phyloP scores from a whole-genome alignment of 2,888 invertebrate genomes.

The Cephus pulcher region DNA sequence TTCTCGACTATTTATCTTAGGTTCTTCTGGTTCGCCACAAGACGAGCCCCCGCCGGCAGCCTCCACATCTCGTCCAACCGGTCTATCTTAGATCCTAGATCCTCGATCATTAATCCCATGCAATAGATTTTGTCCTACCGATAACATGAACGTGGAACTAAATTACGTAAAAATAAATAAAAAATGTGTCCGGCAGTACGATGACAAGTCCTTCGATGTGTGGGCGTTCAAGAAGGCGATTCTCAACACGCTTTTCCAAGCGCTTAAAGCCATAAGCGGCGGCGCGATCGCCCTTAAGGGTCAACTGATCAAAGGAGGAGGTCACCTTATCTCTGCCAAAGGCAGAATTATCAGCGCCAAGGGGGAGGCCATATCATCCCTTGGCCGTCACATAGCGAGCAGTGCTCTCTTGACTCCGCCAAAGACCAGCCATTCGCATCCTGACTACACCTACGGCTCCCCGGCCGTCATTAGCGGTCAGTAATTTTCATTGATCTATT shows the following conservation, averaged over 20 bases:
- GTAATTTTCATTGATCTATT: too few species aligned
- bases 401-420: conserved; percentile 76
- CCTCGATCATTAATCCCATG: background rate
- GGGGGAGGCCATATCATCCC: conserved; percentile 82
- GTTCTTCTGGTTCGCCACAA: background rate
- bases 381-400: conserved; percentile 83
- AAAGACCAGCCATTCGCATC: conserved; percentile 1
- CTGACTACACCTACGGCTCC: too few species aligned
- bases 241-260: conserved; percentile 85
- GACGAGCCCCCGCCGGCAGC: too few species aligned
- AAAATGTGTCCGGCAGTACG: conserved; percentile 34
- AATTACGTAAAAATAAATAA: too few species aligned
- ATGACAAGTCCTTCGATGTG: conserved; percentile 70
- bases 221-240: conserved; percentile 87
- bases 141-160: too few species aligned
- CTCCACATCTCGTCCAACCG: too few species aligned
- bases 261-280: conserved; percentile 88
- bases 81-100: background rate
- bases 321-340: conserved; percentile 74
- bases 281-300: conserved; percentile 90
- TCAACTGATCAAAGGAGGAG: conserved; percentile 87
- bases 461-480: too few species aligned
- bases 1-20: conserved; percentile 18
- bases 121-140: too few species aligned
- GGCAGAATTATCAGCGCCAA: conserved; percentile 79